Evolutionary conservation across 1,140 invertebrate genomes (phyloP).

Genomic region (Epicauta chinensis): DNA sequence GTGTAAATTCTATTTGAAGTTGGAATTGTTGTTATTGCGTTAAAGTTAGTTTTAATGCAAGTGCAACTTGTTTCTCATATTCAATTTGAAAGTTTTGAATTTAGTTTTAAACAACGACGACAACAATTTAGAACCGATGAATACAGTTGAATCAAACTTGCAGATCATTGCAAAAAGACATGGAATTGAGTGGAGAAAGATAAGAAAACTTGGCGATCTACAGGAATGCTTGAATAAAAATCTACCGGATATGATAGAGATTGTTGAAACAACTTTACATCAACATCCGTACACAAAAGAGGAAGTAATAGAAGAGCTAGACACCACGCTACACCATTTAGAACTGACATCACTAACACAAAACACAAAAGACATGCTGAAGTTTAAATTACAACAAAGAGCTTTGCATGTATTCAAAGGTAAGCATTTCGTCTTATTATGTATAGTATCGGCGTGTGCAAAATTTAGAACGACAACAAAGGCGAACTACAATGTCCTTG

Average conservation of each 20-base stretch:
- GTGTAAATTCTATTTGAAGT: too few relatives aligned
- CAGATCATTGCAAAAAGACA: constrained; percentile 65
- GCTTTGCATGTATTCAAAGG: constrained; percentile 83
- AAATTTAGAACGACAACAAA: too few relatives aligned
- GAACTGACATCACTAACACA: constrained; percentile 57
- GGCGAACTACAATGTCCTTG: too few relatives aligned
- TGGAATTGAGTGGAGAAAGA: constrained; percentile 53
- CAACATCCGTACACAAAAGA: constrained; percentile 65
- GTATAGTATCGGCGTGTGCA: too few relatives aligned
- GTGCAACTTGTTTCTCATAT: too few relatives aligned
- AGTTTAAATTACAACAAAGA: constrained; percentile 77
- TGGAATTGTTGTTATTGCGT: too few relatives aligned
- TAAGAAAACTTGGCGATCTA: constrained; percentile 61
- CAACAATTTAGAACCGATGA: too few relatives aligned
- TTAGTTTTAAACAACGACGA: too few relatives aligned
- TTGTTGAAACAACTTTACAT: constrained; percentile 61
- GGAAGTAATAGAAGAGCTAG: constrained; percentile 65
- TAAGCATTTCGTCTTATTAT: constrained; percentile 34
- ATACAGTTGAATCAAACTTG: background rate
- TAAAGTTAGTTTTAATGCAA: too few relatives aligned
- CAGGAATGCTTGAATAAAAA: constrained; percentile 57
- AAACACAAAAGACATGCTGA: constrained; percentile 60
- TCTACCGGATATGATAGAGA: constrained; percentile 61
- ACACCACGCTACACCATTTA: constrained; percentile 59
- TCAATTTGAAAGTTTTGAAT: too few relatives aligned